Base-by-base conservation (phyloP, 2,113 vertebrate species). In the Pitta sordida region DNA sequence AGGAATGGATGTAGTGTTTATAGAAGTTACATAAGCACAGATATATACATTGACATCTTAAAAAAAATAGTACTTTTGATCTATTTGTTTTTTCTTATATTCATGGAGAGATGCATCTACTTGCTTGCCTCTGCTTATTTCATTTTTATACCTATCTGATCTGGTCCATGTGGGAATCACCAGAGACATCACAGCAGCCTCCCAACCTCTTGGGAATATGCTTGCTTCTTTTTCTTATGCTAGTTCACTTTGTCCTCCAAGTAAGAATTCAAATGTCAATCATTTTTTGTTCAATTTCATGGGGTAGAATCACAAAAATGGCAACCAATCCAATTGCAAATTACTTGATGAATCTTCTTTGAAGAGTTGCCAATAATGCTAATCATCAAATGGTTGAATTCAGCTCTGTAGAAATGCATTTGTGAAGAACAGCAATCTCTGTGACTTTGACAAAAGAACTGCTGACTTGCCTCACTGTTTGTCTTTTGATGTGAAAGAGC, bases 401-500 rank as follows among this genome's bases (percentile, higher is more conserved):
- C 98, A 94, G 85, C 97, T 98, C 98, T 98, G 97, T 97, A 97
- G 98, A 98, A 98, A 99, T 98, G 98, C 97, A 96, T 98, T 97
- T 99, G 98, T 98, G 98, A 98, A 98, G 98, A 98, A 98, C 98
- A 98, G 98, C 99, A 98, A 98, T 98, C 98, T 98, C 98, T 98
- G 98, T 99, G 99, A 99, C 99, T 99, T 99, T 99, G 99, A 99
- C 98, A 98, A 98, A 99, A 98, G 99, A 99, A 99, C 98, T 99
- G 99, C 99, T 99, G 99, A 99, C 98, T 99, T 98, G 98, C 98
- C 98, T 98, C 98, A 97, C 98, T 99, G 98, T 99, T 99, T 99
- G 98, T 99, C 99, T 99, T 99, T 99, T 99, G 98, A 99, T 99
- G 98, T 99, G 98, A 98, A 99, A 99, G 99, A 99, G 99, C 99